Conservation (phyloP, 2,113 vertebrate species). For the Lanius collurio region DNA sequence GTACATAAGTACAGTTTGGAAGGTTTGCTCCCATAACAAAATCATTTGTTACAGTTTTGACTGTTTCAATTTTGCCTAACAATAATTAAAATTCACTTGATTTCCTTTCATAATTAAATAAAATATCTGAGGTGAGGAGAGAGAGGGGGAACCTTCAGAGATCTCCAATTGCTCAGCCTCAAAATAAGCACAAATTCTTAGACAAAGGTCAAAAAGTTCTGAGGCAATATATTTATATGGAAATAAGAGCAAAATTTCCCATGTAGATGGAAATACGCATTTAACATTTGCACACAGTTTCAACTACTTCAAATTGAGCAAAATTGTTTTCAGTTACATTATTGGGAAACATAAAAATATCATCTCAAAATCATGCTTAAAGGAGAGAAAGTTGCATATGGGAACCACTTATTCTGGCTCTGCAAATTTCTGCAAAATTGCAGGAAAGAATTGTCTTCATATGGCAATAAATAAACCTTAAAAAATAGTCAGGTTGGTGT, state of each 20-base stretch:
- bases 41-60: not conserved
- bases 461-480: not conserved
- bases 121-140: not conserved
- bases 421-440: not conserved
- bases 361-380: not conserved
- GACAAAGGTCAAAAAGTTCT: not conserved
- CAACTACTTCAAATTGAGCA: not conserved
- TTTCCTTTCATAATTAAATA: not conserved
- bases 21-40: not conserved
- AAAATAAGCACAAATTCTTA: not conserved
- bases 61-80: not conserved
- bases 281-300: constrained; percentile 3
- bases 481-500: not conserved
- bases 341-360: not conserved
- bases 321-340: not conserved
- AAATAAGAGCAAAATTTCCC: not conserved
- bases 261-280: not conserved
- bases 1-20: not conserved
- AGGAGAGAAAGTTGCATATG: not conserved
- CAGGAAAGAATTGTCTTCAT: not conserved
- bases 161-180: not conserved
- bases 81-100: not conserved
- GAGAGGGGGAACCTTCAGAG: not conserved
- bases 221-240: not conserved
- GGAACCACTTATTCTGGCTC: not conserved